These are phyloP conservation scores for Pachyseris speciosa DNA, from an alignment of 64 coral and sea anemone genomes.

Conservation along the genomic window DNA sequence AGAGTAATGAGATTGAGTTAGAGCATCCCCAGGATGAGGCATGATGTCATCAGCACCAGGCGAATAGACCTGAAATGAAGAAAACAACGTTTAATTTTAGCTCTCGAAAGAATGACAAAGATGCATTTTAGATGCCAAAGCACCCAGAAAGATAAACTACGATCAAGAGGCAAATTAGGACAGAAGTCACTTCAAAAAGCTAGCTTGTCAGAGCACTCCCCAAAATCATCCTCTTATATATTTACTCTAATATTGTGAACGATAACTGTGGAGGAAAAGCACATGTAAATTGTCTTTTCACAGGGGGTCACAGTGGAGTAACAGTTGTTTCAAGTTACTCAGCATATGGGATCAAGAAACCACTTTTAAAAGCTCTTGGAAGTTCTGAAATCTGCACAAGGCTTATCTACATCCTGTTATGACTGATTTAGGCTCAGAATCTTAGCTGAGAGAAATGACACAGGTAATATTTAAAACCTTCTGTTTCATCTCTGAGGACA, in stretches of 20 bases:
- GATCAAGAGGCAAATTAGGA: constrained; percentile 46
- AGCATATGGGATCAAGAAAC: constrained; percentile 83
- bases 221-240: constrained; percentile 13
- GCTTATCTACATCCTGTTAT: constrained; percentile 66
- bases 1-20: constrained; percentile 94
- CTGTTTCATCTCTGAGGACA: constrained; percentile 90
- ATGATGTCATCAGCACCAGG: constrained; percentile 97
- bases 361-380: constrained; percentile 56
- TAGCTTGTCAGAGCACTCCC: constrained; percentile 16
- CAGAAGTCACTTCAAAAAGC: constrained; percentile 29
- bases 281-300: constrained; percentile 87
- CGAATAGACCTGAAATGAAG: constrained; percentile 87
- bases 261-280: constrained; percentile 46
- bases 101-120: constrained; percentile 62
- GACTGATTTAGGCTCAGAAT: constrained; percentile 50
- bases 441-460: constrained; percentile 53
- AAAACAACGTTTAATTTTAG: constrained; percentile 69
- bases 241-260: constrained; percentile 26
- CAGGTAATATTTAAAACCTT: constrained; percentile 73
- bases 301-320: constrained; percentile 85
- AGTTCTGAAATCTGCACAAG: constrained; percentile 59
- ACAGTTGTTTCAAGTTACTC: constrained; percentile 95
- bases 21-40: constrained; percentile 89
- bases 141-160: constrained; percentile 35
- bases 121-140: constrained; percentile 39